A percentile compares a stretch with the other conserved stretches of the same genome.
Evolutionary conservation across 2,797 vertebrate genomes (phyloP).

Genomic region (Silurus lanzhouensis): DNA sequence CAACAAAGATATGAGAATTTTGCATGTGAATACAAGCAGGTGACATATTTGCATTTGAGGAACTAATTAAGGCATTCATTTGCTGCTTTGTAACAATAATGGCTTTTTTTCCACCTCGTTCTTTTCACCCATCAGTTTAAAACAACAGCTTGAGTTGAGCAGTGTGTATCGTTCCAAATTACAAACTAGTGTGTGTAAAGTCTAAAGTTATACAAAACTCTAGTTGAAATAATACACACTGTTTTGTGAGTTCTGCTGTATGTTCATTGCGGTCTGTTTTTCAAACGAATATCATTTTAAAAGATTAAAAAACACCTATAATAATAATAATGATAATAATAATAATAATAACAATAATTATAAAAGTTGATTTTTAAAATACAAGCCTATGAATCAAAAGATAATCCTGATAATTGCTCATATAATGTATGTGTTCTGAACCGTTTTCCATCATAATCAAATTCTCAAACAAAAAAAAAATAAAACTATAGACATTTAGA

Average conservation of each 20-base stretch:
- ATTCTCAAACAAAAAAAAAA: too few species aligned
- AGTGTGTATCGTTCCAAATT: neutral
- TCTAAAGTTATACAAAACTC: neutral
- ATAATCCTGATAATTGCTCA: neutral
- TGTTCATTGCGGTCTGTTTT: too few species aligned
- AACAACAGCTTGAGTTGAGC: neutral
- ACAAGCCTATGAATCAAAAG: neutral
- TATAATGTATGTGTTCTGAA: neutral
- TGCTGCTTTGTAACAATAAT: neutral
- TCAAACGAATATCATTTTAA: neutral
- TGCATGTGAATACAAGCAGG: slow-evolving; percentile 13
- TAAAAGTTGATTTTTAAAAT: neutral
- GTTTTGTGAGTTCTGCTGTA: neutral
- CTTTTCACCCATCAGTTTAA: neutral
- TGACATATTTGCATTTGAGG: slow-evolving; percentile 17
- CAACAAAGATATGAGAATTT: slow-evolving; percentile 1
- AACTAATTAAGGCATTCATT: slow-evolving; percentile 6
- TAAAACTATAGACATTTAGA: neutral
- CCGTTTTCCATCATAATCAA: neutral
- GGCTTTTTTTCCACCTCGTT: neutral
- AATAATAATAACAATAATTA: too few species aligned
- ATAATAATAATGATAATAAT: neutral
- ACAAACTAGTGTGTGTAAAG: neutral
- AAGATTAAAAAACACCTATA: neutral
- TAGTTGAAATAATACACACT: neutral